These are phyloP conservation scores for Lepidocyrtoides sp. DNA, from an alignment of 2,888 invertebrate species.

Conservation along the genomic window DNA sequence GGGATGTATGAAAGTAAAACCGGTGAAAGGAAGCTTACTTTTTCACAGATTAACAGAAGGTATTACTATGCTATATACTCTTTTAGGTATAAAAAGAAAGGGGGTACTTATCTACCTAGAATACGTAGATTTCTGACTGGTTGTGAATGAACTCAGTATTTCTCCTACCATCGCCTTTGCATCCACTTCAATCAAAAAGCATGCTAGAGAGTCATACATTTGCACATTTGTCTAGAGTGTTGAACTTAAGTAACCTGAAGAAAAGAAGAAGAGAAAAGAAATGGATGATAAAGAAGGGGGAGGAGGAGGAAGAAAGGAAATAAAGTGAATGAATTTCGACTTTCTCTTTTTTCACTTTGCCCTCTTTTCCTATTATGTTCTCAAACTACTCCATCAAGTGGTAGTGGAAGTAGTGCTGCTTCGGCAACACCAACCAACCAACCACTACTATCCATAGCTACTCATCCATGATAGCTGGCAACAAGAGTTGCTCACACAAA, in stretches of 20 bases:
- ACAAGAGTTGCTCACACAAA: slow-evolving; percentile 15
- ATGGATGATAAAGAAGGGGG: slow-evolving; percentile 32
- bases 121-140: neutral
- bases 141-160: slow-evolving; percentile 43
- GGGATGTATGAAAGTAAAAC: neutral
- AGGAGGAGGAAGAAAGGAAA: neutral
- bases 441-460: neutral
- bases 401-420: neutral
- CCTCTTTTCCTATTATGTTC: neutral
- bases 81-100: no score
- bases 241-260: neutral
- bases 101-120: neutral
- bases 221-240: neutral
- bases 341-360: slow-evolving; percentile 16
- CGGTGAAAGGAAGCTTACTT: neutral
- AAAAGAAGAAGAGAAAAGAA: neutral
- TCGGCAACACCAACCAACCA: neutral
- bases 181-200: slow-evolving; percentile 7
- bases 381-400: slow-evolving; percentile 27
- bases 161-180: neutral
- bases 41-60: neutral
- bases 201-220: neutral
- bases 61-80: neutral
- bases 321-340: slow-evolving; percentile 46
- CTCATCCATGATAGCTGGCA: slow-evolving; percentile 32